A percentile compares a stretch with the other conserved stretches of the same genome.
Conservation (phyloP, 2,888 invertebrate genomes). For the Cheilosia grossa region DNA sequence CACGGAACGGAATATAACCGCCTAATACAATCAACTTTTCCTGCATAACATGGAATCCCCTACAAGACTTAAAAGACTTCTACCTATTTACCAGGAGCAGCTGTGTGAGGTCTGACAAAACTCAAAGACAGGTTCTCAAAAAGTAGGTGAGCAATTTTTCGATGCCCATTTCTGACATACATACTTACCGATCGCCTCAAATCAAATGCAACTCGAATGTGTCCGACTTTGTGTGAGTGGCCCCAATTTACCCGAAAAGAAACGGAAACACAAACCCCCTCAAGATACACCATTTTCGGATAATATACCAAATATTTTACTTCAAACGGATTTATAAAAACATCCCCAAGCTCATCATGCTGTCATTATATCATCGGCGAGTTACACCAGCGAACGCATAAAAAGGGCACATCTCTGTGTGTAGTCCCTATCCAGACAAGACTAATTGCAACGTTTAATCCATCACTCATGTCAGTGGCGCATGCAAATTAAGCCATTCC, state of each 20-base stretch:
- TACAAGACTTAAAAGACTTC: no score
- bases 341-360: neutral
- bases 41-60: no score
- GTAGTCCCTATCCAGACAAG: neutral
- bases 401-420: neutral
- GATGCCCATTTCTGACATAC: no score
- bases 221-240: no score
- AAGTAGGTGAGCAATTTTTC: no score
- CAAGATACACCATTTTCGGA: neutral
- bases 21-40: no score
- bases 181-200: no score
- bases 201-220: no score
- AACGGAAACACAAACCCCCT: neutral
- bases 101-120: no score
- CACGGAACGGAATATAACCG: no score
- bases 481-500: slow-evolving; percentile 46
- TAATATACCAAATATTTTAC: neutral
- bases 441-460: slow-evolving; percentile 51
- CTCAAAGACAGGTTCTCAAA: no score
- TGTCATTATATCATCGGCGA: slow-evolving; percentile 4
- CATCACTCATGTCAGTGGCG: slow-evolving; percentile 50
- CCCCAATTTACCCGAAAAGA: neutral
- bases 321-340: neutral
- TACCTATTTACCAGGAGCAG: no score
- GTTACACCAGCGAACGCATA: neutral